Percentiles rank a stretch among this genome's conserved stretches.
phyloP scores from a whole-genome alignment of 1,140 invertebrate species.

The Bombyx mandarina region DNA sequence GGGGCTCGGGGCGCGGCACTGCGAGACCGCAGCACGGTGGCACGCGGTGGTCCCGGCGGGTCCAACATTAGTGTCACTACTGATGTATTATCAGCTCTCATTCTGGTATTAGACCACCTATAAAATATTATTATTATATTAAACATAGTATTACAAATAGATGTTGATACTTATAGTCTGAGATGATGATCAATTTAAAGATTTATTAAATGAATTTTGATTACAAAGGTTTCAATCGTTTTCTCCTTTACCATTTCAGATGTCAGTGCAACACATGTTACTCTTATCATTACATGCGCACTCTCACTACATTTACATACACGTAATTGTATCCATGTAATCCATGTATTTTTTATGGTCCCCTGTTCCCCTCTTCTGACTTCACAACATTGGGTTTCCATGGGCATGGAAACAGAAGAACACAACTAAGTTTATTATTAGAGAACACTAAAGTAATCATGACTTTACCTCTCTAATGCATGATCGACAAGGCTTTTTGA shows the following conservation, averaged over 20 bases:
- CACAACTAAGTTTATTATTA: too few relatives aligned
- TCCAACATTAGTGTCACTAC: constrained; percentile 94
- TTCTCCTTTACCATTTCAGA: too few relatives aligned
- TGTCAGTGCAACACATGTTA: too few relatives aligned
- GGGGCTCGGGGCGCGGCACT: constrained; percentile 26
- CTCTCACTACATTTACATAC: too few relatives aligned
- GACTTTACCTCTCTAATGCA: constrained; percentile 77
- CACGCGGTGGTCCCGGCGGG: constrained; percentile 86
- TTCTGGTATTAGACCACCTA: constrained; percentile 81
- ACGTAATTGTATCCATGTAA: too few relatives aligned
- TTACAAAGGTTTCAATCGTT: background rate
- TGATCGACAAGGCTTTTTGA: constrained; percentile 91
- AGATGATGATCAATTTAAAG: too few relatives aligned
- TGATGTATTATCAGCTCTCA: constrained; percentile 95
- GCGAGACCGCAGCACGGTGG: constrained; percentile 72
- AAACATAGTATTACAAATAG: background rate
- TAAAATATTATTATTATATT: constrained; percentile 11
- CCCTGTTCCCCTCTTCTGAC: too few relatives aligned
- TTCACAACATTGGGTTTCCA: too few relatives aligned
- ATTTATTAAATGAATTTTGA: background rate
- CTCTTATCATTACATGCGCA: too few relatives aligned
- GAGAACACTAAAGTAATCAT: background rate
- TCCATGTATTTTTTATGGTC: too few relatives aligned
- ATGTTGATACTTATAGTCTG: too few relatives aligned
- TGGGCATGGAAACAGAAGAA: too few relatives aligned